A percentile compares a stretch with the other conserved stretches of the same genome.
Conservation (phyloP, 2,888 invertebrate species). For the Aproaerema taeniolella region DNA sequence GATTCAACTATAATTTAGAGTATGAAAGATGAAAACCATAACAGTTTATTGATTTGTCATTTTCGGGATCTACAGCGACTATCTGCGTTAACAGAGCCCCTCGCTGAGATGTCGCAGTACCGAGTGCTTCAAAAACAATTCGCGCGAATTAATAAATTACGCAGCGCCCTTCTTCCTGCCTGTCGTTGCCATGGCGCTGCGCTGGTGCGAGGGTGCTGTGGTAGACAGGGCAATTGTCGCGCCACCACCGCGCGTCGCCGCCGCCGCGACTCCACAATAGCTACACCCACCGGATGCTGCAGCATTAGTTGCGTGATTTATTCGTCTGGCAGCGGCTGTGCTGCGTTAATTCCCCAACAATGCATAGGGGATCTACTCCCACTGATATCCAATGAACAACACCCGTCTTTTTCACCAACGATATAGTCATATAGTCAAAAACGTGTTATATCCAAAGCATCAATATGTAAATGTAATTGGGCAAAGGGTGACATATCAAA, state of each 20-base stretch:
- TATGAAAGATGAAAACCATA: not conserved
- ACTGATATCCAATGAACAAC: slow-evolving; percentile 28
- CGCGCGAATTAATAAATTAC: slow-evolving; percentile 58
- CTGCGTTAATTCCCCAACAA: slow-evolving; percentile 61
- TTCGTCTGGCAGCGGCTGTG: slow-evolving; percentile 64
- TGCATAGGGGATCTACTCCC: slow-evolving; percentile 40
- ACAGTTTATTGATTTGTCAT: too few relatives aligned
- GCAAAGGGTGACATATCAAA: slow-evolving; percentile 37
- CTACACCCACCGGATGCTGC: slow-evolving; percentile 66
- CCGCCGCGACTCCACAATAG: slow-evolving; percentile 42
- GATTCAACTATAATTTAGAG: too few relatives aligned
- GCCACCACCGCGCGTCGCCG: slow-evolving; percentile 21
- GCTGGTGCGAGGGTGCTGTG: slow-evolving; percentile 25
- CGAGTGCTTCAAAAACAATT: slow-evolving; percentile 40
- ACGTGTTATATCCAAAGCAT: slow-evolving; percentile 33
- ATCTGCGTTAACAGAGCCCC: too few relatives aligned
- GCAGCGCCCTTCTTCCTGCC: slow-evolving; percentile 44
- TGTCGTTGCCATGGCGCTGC: slow-evolving; percentile 37
- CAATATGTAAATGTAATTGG: slow-evolving; percentile 48
- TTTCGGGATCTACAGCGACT: too few relatives aligned
- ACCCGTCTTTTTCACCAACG: slow-evolving; percentile 29
- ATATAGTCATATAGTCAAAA: slow-evolving; percentile 30
- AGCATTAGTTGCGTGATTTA: slow-evolving; percentile 70
- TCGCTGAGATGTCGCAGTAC: slow-evolving; percentile 22
- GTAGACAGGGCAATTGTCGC: slow-evolving; percentile 10